Base-by-base conservation (phyloP, 2,888 invertebrate genomes). In the Drosophila recens region DNA sequence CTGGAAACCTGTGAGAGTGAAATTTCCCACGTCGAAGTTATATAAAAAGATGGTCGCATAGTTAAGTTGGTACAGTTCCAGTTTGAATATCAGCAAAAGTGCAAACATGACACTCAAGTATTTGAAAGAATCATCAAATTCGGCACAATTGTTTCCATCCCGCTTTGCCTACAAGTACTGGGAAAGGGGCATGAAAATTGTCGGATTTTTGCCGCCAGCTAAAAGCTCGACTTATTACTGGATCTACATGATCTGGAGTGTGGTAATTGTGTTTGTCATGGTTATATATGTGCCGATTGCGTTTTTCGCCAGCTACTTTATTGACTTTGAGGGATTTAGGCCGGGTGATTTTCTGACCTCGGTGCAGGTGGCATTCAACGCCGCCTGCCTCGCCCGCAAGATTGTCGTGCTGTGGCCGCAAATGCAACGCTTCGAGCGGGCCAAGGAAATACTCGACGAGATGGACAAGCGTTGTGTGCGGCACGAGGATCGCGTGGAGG, bases 381-480 rank as follows among this genome's bases (percentile, higher is more conserved):
- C 73, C 10, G 34, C 30, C 0, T 45, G 51, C 9, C 43, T 49
- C 0, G 13, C 42, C 0, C 11, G 64, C 0, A 79, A 79, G 58
- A 48, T 56, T 0, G 1, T 17, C 1, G 13, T 57, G 3, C 4
- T 73, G 9, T 6, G 54, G 6, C 53, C 56, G 17, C 62, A 61
- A n/a, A 23, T 76, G 17, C 36, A 63, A 53, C 52, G 70, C n/a
- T 70, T 83, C 3, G 6, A 48, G 17, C 36, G 42, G 49, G 67
- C 66, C n/a, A 75, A 69, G 11, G 2, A 49, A 4, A 20, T 76
- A 0, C 61, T 82, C 1, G 64, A 59, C 11, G 6, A 49, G 1
- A 49, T 82, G 66, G 82, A 82, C n/a, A 42, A 46, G 1, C 67
- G 77, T 4, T 73, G 71, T 17, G 6, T 40, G 1, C 9, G 15